Evolutionary conservation across 2,888 invertebrate species (phyloP), one percentile per base, ranked within the genome.

Genomic region (Pristionchus japonicus): DNA sequence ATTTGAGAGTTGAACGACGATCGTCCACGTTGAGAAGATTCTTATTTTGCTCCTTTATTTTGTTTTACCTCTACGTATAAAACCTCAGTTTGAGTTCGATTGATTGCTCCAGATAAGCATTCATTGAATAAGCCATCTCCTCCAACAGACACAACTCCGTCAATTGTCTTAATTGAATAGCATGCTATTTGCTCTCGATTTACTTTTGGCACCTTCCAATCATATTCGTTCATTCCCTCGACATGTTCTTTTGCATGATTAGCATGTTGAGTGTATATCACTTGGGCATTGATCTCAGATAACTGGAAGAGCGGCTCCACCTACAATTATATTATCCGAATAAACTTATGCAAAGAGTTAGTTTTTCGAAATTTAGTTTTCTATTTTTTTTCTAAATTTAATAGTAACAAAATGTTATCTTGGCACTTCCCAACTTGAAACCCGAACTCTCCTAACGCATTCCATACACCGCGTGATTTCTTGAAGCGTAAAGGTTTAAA

Each of bases 121-220:
- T 97, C 97, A 13, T 97, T 96, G 92, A 97, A 96, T 74, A 97
- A 97, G 0, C 97, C 97, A 95, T 97, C 97, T 0, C 97, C 97
- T 0, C 97, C 97, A 15, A 97, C 96, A 94, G 97, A 97, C 31
- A 97, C 96, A 23, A 88, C 40, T 70, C 84, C 52, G 43, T 87
- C 61, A n/a, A 43, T 95, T 0, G 96, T 97, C 90, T 77, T 40
- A 40, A 37, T 74, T 13, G 61, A 61, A 61, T n/a, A n/a, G n/a
- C n/a, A n/a, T n/a, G n/a, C n/a, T n/a, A n/a, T n/a, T n/a, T n/a
- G n/a, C n/a, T n/a, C n/a, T n/a, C n/a, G n/a, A n/a, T n/a, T n/a
- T n/a, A n/a, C 61, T 61, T 74, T 57, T 27, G 89, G 88, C 34
- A 90, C 61, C 20, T 87, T 80, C 92, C 91, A 91, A 57, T 85